A percentile compares a stretch with the other conserved stretches of the same genome.
phyloP scores from a whole-genome alignment of 2,113 vertebrate genomes.

The Clarias macrocephalus region DNA sequence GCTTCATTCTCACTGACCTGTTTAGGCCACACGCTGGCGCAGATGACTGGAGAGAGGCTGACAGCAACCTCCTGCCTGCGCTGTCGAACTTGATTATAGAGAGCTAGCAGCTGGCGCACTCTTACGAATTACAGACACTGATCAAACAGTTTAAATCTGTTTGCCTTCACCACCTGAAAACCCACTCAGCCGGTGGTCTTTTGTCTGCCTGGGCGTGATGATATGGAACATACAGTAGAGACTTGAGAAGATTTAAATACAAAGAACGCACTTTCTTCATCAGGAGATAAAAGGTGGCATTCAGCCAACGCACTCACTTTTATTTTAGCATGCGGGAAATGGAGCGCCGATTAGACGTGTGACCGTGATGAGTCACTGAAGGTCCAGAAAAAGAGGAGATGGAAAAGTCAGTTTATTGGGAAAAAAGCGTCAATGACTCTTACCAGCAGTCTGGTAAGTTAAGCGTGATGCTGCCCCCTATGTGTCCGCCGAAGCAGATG shows the following conservation, averaged over 20 bases:
- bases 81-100: conserved; percentile 1
- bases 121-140: conserved; percentile 31
- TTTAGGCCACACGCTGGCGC: neutral
- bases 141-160: conserved; percentile 19
- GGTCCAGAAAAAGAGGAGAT: neutral
- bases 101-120: conserved; percentile 16
- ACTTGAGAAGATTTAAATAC: conserved; percentile 8
- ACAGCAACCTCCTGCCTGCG: neutral
- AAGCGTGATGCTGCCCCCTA: conserved; percentile 89
- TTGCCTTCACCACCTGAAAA: conserved; percentile 31
- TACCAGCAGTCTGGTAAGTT: conserved; percentile 97
- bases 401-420: neutral
- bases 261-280: neutral
- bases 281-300: neutral
- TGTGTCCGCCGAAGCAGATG: conserved; percentile 80
- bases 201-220: neutral
- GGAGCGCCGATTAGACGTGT: neutral
- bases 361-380: neutral
- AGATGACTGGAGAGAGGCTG: neutral
- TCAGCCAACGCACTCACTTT: neutral
- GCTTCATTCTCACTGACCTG: conserved; percentile 12
- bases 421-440: conserved; percentile 40
- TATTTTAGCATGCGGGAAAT: neutral
- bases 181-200: conserved; percentile 15
- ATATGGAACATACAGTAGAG: neutral